Percentiles rank a stretch among this genome's conserved stretches.
phyloP scores from a whole-genome alignment of 2,113 vertebrate species.

The Panurus biarmicus region DNA sequence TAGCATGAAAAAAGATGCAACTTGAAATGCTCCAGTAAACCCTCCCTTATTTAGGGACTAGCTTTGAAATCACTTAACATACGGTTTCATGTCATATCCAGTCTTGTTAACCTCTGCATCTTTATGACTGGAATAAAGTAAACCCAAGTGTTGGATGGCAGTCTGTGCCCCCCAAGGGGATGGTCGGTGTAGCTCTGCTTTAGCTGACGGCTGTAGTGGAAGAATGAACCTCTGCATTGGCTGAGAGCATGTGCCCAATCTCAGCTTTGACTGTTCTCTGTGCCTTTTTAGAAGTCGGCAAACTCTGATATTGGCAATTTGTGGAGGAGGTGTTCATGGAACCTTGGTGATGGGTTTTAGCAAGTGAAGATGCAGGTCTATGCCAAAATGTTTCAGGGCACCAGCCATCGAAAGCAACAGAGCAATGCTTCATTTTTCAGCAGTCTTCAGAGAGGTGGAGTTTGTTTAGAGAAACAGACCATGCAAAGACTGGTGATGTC shows the following conservation, averaged over 20 bases:
- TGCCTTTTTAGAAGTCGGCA: not conserved
- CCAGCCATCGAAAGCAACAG: not conserved
- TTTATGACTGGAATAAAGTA: not conserved
- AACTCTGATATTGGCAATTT: not conserved
- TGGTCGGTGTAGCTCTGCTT: not conserved
- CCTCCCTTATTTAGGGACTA: not conserved
- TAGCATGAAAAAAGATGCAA: not conserved
- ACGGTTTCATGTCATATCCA: not conserved
- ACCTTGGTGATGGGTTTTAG: not conserved
- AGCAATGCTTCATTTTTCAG: rapidly evolving
- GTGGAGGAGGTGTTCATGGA: not conserved
- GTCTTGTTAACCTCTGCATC: not conserved
- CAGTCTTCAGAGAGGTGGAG: not conserved
- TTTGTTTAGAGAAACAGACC: not conserved
- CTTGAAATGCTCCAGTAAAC: not conserved
- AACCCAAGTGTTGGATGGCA: not conserved
- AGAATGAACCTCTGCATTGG: not conserved
- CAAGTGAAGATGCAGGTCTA: not conserved
- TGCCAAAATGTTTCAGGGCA: not conserved
- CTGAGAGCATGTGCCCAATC: not conserved
- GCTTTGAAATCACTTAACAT: not conserved
- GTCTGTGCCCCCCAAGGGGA: not conserved
- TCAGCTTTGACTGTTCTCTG: not conserved
- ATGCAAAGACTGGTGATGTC: not conserved
- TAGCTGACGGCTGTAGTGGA: not conserved